Evolutionary conservation across 2,113 vertebrate genomes (phyloP).

Genomic region (Indicator indicator): DNA sequence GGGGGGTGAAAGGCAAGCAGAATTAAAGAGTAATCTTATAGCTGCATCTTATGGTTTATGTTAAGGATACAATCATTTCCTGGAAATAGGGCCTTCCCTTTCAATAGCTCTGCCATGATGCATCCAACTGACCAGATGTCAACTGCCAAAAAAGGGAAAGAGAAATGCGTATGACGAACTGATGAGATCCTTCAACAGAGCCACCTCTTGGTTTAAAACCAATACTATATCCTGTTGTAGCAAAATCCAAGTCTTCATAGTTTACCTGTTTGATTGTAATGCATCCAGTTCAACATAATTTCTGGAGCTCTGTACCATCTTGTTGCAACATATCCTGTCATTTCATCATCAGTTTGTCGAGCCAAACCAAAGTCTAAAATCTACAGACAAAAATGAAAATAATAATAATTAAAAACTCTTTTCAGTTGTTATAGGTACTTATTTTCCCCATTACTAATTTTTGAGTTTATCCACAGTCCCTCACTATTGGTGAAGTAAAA

Average conservation of each 20-base stretch:
- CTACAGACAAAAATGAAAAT: slow-evolving; percentile 68
- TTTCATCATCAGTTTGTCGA: slow-evolving; percentile 95
- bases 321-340: slow-evolving; percentile 97
- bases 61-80: slow-evolving; percentile 98
- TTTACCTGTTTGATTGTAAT: slow-evolving; percentile 96
- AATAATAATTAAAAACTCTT: background rate
- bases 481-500: fast-evolving
- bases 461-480: background rate
- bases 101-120: slow-evolving; percentile 97
- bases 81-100: slow-evolving; percentile 95
- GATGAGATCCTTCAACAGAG: background rate
- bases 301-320: slow-evolving; percentile 97
- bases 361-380: slow-evolving; percentile 97
- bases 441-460: background rate
- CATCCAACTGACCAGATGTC: slow-evolving; percentile 99
- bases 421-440: background rate
- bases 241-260: background rate
- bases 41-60: background rate
- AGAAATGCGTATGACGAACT: background rate
- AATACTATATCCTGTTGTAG: background rate
- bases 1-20: background rate
- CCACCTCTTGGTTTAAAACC: background rate
- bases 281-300: slow-evolving; percentile 99
- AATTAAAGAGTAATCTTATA: background rate
- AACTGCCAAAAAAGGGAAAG: slow-evolving; percentile 78